Evolutionary conservation across 2,888 invertebrate genomes (phyloP).

Genomic region (Euphydryas editha): DNA sequence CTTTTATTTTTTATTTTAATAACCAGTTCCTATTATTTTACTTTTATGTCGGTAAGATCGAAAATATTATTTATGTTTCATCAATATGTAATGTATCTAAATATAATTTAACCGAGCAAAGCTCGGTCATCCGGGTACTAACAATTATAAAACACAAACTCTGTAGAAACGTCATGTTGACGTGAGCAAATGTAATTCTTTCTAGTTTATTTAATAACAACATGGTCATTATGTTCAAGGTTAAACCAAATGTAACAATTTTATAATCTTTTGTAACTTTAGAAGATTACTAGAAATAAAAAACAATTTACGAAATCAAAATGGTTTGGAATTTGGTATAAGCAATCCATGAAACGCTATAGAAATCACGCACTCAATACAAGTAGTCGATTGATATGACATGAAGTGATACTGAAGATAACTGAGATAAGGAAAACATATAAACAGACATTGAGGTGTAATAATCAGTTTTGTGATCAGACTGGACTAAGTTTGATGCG

Average conservation of each 20-base stretch:
- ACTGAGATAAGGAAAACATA: conserved; percentile 45
- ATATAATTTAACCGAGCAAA: too few relatives aligned
- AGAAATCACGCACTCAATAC: conserved; percentile 54
- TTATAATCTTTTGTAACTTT: conserved; percentile 14
- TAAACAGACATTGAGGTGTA: conserved; percentile 18
- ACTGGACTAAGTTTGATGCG: conserved; percentile 27
- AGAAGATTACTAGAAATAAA: not conserved
- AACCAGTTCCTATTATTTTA: too few relatives aligned
- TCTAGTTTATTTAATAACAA: conserved; percentile 25
- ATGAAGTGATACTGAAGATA: conserved; percentile 52
- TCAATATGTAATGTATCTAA: too few relatives aligned
- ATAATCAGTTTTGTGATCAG: conserved; percentile 22
- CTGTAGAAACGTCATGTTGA: conserved; percentile 10
- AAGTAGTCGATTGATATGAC: conserved; percentile 55
- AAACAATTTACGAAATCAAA: not conserved
- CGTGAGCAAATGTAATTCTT: conserved; percentile 24
- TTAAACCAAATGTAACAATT: conserved; percentile 14
- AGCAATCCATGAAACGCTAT: conserved; percentile 45
- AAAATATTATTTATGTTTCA: too few relatives aligned
- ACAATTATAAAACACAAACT: conserved; percentile 18
- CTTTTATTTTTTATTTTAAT: too few relatives aligned
- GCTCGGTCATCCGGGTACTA: too few relatives aligned
- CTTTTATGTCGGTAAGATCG: too few relatives aligned
- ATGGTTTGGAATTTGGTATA: not conserved
- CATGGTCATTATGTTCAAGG: conserved; percentile 28